phyloP scores from a whole-genome alignment of 2,113 vertebrate genomes.

The Sceloporus tristichus region DNA sequence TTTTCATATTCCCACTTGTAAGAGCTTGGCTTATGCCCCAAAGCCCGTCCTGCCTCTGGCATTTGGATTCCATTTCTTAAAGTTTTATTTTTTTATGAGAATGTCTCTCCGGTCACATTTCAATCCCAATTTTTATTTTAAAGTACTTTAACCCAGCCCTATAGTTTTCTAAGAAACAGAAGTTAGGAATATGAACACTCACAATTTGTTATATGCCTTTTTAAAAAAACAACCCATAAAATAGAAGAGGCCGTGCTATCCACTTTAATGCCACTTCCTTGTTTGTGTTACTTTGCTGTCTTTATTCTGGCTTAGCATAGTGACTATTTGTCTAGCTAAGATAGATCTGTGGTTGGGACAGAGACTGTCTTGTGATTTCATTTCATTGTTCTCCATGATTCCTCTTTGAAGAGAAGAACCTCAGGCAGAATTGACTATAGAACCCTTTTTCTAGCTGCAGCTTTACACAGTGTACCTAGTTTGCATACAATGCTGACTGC shows the following conservation, averaged over 20 bases:
- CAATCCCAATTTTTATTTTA: rapidly evolving
- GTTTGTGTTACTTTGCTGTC: background rate
- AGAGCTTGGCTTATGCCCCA: constrained; percentile 21
- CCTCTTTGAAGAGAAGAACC: background rate
- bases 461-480: background rate
- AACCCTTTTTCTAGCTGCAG: constrained; percentile 3
- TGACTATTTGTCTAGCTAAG: background rate
- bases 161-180: background rate
- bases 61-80: background rate
- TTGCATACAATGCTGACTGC: constrained; percentile 18
- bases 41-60: background rate
- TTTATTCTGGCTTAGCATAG: background rate
- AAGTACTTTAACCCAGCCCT: background rate
- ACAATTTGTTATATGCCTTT: background rate
- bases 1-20: constrained; percentile 13
- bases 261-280: background rate
- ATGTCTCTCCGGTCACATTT: background rate
- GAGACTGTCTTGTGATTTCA: background rate
- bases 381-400: background rate
- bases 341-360: background rate
- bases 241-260: background rate
- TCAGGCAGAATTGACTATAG: background rate
- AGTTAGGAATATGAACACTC: background rate
- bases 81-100: background rate
- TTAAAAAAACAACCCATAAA: background rate